These are phyloP conservation scores for Oryzias sinensis DNA, from an alignment of 2,797 vertebrate genomes.

Conservation along the genomic window DNA sequence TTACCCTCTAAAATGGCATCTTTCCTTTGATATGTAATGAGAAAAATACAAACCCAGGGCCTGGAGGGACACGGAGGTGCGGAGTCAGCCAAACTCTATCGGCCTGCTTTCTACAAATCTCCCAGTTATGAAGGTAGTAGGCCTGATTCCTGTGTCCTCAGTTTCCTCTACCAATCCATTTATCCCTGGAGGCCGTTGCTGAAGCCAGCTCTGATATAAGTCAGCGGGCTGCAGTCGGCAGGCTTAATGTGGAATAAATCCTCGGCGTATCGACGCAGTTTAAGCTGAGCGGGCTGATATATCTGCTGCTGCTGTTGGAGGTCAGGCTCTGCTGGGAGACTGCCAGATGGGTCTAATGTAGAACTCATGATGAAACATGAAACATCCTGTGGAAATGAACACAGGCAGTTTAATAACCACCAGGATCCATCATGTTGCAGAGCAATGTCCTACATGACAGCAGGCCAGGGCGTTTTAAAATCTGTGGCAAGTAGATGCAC, in stretches of 20 bases:
- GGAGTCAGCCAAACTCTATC: too few species aligned
- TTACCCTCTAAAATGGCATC: too few species aligned
- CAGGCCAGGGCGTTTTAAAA: background rate
- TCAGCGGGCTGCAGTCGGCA: conserved; percentile 36
- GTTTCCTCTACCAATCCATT: conserved; percentile 51
- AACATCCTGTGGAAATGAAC: background rate
- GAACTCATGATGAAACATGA: conserved; percentile 20
- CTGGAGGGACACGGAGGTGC: too few species aligned
- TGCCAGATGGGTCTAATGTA: conserved; percentile 44
- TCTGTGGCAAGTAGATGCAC: background rate
- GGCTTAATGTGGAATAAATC: conserved; percentile 53
- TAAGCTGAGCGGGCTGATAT: conserved; percentile 50
- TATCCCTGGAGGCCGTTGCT: conserved; percentile 31
- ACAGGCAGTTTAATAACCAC: background rate
- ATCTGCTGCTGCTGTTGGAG: conserved; percentile 38
- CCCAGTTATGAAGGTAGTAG: conserved; percentile 52
- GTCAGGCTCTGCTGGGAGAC: conserved; percentile 21
- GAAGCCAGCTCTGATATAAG: conserved; percentile 32
- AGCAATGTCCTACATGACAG: background rate
- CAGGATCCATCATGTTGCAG: background rate
- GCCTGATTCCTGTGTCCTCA: conserved; percentile 56
- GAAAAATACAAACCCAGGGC: background rate
- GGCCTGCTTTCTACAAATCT: conserved; percentile 51
- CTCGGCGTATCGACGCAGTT: conserved; percentile 51
- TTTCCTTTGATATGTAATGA: background rate